phyloP scores from a whole-genome alignment of 1,140 invertebrate species.

The Galleria mellonella region DNA sequence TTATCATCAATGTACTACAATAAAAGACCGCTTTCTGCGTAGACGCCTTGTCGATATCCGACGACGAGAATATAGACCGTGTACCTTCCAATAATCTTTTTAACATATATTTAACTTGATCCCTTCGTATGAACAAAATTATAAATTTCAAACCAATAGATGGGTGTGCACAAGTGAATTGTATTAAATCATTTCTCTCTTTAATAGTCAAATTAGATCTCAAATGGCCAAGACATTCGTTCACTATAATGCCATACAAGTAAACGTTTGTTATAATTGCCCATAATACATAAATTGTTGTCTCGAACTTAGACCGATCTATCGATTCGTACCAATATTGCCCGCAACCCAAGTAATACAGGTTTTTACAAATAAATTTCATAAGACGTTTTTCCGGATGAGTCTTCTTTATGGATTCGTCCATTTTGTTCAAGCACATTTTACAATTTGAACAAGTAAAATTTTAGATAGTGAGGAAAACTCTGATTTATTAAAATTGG shows the following conservation, averaged over 20 bases:
- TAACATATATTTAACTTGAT: conserved; percentile 13
- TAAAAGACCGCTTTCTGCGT: conserved; percentile 17
- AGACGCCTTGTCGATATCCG: conserved; percentile 16
- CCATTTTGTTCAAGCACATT: neutral
- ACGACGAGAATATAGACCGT: conserved; percentile 4
- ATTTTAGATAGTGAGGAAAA: too few relatives aligned
- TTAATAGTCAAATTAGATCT: conserved; percentile 19
- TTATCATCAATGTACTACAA: conserved; percentile 7
- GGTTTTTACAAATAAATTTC: conserved; percentile 21
- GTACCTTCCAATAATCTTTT: conserved; percentile 23
- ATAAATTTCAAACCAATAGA: conserved; percentile 20
- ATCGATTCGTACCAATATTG: conserved; percentile 35
- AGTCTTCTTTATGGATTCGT: conserved; percentile 3
- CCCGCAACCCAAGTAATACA: conserved; percentile 31
- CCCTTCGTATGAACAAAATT: conserved; percentile 17
- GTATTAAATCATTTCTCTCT: conserved; percentile 32
- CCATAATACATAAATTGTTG: conserved; percentile 19
- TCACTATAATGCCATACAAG: conserved; percentile 13
- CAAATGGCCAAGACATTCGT: conserved; percentile 21
- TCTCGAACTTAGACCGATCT: neutral
- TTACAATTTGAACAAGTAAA: too few relatives aligned
- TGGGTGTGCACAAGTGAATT: conserved; percentile 26
- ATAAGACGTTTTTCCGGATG: conserved; percentile 32
- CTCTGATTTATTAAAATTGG: too few relatives aligned
- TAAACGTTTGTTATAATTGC: conserved; percentile 19